Conservation (phyloP, 2,888 invertebrate species). For the Ichneumon xanthorius region DNA sequence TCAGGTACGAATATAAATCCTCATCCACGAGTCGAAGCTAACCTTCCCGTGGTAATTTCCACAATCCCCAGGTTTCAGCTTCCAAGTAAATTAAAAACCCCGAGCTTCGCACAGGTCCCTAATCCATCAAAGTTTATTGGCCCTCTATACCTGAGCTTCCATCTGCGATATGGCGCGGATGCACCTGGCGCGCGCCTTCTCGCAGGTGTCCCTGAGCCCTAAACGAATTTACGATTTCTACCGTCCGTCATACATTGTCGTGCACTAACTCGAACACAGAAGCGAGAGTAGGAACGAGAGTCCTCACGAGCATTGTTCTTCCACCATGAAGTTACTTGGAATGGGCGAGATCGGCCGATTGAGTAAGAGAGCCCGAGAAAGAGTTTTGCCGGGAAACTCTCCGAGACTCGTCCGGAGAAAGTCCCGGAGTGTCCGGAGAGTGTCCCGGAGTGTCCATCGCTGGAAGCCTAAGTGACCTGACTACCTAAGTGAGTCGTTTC, state of each 20-base stretch:
- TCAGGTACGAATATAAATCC: no score
- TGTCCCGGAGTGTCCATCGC: no score
- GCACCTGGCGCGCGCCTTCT: constrained; percentile 46
- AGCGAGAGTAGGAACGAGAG: neutral
- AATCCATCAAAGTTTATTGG: constrained; percentile 34
- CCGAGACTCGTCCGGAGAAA: constrained; percentile 25
- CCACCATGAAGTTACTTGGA: neutral
- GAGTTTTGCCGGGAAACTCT: constrained; percentile 5
- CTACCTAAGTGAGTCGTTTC: no score
- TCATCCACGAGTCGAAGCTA: no score
- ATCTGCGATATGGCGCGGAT: constrained; percentile 18
- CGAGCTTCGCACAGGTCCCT: neutral
- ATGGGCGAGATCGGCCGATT: neutral
- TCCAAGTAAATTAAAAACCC: neutral
- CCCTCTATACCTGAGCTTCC: constrained; percentile 31
- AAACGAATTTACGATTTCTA: constrained; percentile 41
- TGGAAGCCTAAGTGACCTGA: no score
- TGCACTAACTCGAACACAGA: constrained; percentile 1
- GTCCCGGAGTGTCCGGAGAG: no score
- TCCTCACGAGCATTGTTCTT: neutral
- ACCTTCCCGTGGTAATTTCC: no score
- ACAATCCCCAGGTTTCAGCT: no score
- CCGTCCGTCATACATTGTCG: constrained; percentile 28
- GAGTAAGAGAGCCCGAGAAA: constrained; percentile 7
- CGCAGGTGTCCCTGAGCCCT: constrained; percentile 17